Evolutionary conservation across 2,888 invertebrate species (phyloP).

Genomic region (Neoscelio sp.): DNA sequence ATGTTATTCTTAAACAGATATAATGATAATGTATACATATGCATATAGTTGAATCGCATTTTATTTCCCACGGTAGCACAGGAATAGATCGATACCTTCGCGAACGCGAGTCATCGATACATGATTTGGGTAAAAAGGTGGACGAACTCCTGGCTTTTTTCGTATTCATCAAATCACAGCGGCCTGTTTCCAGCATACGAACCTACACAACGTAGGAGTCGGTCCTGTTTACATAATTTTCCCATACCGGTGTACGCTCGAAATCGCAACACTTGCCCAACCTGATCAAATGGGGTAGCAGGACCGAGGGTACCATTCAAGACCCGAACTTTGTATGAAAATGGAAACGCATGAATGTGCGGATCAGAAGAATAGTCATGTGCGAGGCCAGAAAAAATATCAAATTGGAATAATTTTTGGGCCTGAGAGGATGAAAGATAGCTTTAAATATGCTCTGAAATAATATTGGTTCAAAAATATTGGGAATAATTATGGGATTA

Average conservation of each 20-base stretch:
- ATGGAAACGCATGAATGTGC: conserved; percentile 36
- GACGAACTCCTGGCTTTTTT: conserved; percentile 50
- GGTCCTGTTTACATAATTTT: conserved; percentile 64
- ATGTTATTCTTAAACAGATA: no score
- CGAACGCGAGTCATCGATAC: conserved; percentile 57
- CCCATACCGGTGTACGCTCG: conserved; percentile 60
- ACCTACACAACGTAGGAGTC: conserved; percentile 47
- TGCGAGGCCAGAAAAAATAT: conserved; percentile 16
- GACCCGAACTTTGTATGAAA: conserved; percentile 48
- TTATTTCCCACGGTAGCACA: conserved; percentile 50
- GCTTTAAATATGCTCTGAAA: not conserved
- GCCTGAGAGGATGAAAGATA: no score
- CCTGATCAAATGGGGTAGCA: conserved; percentile 58
- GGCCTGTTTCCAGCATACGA: conserved; percentile 22
- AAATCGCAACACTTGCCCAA: conserved; percentile 69
- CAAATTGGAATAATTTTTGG: conserved; percentile 13
- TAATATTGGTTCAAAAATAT: conserved; percentile 17
- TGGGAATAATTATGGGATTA: no score
- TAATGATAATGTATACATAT: no score
- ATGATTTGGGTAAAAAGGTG: conserved; percentile 61
- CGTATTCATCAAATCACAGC: conserved; percentile 61
- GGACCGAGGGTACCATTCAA: conserved; percentile 55
- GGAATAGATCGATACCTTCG: conserved; percentile 44
- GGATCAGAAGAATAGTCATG: conserved; percentile 29
- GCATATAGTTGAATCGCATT: conserved; percentile 1